These are phyloP conservation scores for Otolemur garnettii DNA, from an alignment of 2,113 vertebrate genomes.

Conservation along the genomic window DNA sequence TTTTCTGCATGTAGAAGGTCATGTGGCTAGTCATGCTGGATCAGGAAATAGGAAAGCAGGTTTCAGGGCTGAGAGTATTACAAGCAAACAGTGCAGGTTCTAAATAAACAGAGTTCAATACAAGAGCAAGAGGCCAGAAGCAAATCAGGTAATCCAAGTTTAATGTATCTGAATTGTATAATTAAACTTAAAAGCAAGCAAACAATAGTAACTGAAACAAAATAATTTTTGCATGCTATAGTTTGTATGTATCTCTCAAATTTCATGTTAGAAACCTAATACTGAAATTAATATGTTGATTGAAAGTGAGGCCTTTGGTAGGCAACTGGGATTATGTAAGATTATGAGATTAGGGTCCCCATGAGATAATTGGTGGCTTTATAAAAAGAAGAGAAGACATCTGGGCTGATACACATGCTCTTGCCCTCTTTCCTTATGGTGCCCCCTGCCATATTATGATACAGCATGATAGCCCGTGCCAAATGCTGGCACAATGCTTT, in stretches of 20 bases:
- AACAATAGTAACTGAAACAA: background rate
- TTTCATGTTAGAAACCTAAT: background rate
- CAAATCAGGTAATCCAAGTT: background rate
- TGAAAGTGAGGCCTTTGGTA: background rate
- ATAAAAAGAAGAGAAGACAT: background rate
- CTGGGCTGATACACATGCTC: background rate
- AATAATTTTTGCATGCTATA: background rate
- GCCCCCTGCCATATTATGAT: background rate
- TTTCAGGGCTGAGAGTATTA: background rate
- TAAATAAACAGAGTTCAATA: background rate
- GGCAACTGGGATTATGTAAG: background rate
- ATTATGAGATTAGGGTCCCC: background rate
- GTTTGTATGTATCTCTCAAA: background rate
- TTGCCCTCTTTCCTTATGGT: background rate
- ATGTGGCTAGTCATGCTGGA: background rate
- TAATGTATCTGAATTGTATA: background rate
- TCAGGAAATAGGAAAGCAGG: background rate
- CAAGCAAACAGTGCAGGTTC: background rate
- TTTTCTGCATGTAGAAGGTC: background rate
- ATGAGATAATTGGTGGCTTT: background rate
- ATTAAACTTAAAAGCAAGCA: background rate
- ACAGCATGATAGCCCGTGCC: background rate
- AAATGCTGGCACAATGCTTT: background rate
- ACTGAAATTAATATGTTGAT: background rate
- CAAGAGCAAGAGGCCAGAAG: background rate